phyloP scores from a whole-genome alignment of 2,113 vertebrate species.

The Anarrhichthys ocellatus region DNA sequence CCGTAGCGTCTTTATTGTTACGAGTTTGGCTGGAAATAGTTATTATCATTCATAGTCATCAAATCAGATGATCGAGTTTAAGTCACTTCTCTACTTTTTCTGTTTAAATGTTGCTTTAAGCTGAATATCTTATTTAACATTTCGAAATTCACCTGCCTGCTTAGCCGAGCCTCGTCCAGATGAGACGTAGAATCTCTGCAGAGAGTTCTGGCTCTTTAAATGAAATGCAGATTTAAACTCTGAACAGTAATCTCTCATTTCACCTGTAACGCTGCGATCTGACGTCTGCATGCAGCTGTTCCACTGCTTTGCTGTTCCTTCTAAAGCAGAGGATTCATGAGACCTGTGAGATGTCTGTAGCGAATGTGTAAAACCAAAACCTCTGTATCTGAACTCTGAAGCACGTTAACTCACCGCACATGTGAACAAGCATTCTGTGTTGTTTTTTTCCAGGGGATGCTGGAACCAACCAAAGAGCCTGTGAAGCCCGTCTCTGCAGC shows the following conservation, averaged over 20 bases:
- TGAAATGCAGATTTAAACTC: background rate
- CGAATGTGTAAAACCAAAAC: too few relatives aligned
- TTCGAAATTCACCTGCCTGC: background rate
- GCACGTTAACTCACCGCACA: too few relatives aligned
- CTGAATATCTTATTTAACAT: background rate
- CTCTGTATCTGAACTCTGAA: too few relatives aligned
- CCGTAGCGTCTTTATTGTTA: background rate
- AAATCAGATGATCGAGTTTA: too few relatives aligned
- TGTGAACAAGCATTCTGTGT: too few relatives aligned
- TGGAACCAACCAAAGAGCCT: conserved; percentile 98
- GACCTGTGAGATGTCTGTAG: too few relatives aligned
- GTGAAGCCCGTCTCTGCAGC: conserved; percentile 96
- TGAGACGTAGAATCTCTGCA: too few relatives aligned
- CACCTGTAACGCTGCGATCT: background rate
- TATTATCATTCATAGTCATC: too few relatives aligned
- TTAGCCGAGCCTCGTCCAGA: background rate
- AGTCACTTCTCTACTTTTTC: background rate
- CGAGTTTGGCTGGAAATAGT: background rate
- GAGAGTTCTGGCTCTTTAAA: background rate
- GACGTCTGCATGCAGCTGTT: too few relatives aligned
- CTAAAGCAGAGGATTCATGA: background rate
- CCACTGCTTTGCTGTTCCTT: too few relatives aligned
- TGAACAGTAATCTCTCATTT: background rate
- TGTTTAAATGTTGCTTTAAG: background rate
- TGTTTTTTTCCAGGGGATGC: conserved; percentile 88